Base-by-base conservation (phyloP, 2,113 vertebrate species). In the Crotalus helleri region DNA sequence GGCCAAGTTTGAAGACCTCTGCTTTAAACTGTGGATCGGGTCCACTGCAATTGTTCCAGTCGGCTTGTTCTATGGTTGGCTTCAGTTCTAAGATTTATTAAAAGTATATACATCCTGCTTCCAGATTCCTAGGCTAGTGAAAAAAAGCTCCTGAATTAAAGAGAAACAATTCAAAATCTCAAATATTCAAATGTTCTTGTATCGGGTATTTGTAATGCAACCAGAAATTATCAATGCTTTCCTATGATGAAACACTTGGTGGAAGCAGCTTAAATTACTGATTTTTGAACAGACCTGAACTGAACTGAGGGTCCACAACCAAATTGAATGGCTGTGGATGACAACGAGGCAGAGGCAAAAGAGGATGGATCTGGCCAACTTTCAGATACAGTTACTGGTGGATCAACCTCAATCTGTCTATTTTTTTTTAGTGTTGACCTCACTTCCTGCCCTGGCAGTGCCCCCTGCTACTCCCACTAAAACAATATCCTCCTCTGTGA, bases 361-460 rank as follows among this genome's bases (percentile, higher is more conserved):
- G 7, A 39, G 2, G 33, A 21, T 19, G 17, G 74, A 81, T 44
- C 33, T 23, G n/a, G 7, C 17, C 7, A 44, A 21, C 3, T 81
- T 44, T 39, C 17, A 39, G 15, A 15, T 15, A 81, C 17, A 81
- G 33, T 81, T 81, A 5, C 24, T 59, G 9, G 26, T 33, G 58
- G 26, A 23, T 21, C 17, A 11, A 15, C 19, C 55, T 4, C 0
- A 51, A 51, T 87, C 17, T 85, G 0, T 21, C 92, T 88, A 0
- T 61, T 88, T 61, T 89, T 91, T 90, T 64, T 15, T 91, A 99
- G 99, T 99, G 94, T 46, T 99, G 94, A 98, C 98, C 0, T 97
- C 99, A 0, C 97, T 99, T 59, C 99, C 99, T 0, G 99, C 99
- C 0, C 95, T 99, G 96, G 98, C 99, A 0, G 96, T 98, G 61